phyloP scores from a whole-genome alignment of 2,113 vertebrate species.

The Cercopithecus mona region DNA sequence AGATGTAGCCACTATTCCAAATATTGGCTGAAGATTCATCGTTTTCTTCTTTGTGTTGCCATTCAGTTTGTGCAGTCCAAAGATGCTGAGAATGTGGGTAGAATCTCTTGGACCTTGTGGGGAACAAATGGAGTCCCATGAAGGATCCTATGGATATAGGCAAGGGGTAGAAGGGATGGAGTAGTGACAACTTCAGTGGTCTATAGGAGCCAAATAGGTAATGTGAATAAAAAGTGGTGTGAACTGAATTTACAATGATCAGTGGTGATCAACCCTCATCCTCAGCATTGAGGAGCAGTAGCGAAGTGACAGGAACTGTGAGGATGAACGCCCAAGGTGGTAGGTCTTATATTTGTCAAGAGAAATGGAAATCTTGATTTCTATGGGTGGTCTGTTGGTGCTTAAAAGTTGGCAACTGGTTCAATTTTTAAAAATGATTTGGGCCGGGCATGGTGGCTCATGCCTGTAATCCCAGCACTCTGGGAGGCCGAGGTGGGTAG shows the following conservation, averaged over 20 bases:
- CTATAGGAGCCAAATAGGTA: background rate
- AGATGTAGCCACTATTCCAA: background rate
- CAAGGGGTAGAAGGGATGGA: background rate
- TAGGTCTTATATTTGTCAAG: background rate
- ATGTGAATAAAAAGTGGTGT: background rate
- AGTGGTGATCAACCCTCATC: background rate
- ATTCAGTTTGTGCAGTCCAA: background rate
- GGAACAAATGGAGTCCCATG: too few species aligned
- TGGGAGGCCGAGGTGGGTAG: too few species aligned
- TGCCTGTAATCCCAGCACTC: too few species aligned
- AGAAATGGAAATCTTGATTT: background rate
- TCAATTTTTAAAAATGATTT: background rate
- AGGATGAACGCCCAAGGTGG: background rate
- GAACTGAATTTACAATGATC: background rate
- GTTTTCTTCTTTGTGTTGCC: background rate
- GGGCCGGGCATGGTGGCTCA: too few species aligned
- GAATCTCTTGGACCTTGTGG: background rate
- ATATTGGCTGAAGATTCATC: background rate
- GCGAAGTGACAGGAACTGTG: background rate
- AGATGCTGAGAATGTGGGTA: background rate
- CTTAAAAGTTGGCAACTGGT: conserved; percentile 6
- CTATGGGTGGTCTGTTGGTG: background rate
- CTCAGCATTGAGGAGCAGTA: background rate
- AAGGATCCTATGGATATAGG: background rate
- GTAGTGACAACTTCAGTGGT: background rate